Percentiles rank a stretch among this genome's conserved stretches.
Conservation (phyloP, 2,888 invertebrate genomes). For the Eutolmus rufibarbis region DNA sequence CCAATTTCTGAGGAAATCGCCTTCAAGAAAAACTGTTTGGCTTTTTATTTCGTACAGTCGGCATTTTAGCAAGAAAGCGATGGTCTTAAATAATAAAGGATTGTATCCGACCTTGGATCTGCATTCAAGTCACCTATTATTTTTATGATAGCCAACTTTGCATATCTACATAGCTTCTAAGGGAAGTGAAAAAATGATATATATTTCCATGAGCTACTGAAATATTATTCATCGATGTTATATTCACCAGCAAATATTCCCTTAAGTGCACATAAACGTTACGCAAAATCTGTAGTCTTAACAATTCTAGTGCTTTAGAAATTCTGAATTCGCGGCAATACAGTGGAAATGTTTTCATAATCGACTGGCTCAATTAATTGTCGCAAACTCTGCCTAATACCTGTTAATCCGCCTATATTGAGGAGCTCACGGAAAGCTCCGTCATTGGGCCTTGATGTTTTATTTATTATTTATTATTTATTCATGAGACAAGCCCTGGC, state of each 20-base stretch:
- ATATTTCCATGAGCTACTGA: not conserved
- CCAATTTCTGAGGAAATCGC: not conserved
- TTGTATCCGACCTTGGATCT: not conserved
- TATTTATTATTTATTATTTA: not conserved
- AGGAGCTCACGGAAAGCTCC: not conserved
- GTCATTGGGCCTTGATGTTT: not conserved
- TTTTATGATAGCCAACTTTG: not conserved
- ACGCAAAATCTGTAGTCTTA: not conserved
- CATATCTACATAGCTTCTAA: not conserved
- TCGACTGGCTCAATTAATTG: not conserved
- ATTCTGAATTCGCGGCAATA: not conserved
- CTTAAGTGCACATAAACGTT: not conserved
- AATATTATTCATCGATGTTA: not conserved
- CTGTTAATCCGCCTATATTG: not conserved
- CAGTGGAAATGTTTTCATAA: not conserved
- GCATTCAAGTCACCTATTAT: not conserved
- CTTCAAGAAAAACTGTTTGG: not conserved
- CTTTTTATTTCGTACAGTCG: not conserved
- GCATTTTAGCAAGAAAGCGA: not conserved
- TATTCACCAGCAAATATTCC: not conserved
- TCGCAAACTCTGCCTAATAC: not conserved
- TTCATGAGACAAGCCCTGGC: not conserved
- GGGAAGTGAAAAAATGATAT: not conserved
- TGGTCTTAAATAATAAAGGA: not conserved
- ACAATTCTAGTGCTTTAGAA: not conserved